Percentiles rank a stretch among this genome's conserved stretches.
phyloP scores from a whole-genome alignment of 2,797 vertebrate genomes.

The Odontamblyopus lacepedii region DNA sequence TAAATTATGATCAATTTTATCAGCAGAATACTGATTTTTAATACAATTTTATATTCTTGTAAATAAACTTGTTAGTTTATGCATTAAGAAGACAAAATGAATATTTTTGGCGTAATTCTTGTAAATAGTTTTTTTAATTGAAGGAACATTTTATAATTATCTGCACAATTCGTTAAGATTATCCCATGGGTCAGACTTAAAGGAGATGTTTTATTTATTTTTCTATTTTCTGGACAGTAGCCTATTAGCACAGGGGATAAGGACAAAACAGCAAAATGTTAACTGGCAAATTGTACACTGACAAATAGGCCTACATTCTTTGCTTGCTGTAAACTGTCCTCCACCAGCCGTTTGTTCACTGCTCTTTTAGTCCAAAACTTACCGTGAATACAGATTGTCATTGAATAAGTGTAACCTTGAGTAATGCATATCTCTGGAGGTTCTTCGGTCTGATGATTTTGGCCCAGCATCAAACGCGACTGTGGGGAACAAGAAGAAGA shows the following conservation, averaged over 20 bases:
- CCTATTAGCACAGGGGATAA: neutral
- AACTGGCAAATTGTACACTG: neutral
- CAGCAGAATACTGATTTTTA: neutral
- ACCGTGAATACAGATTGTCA: constrained; percentile 53
- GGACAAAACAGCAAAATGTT: neutral
- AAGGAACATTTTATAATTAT: neutral
- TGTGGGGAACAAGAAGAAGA: constrained; percentile 50
- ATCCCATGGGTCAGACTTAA: neutral
- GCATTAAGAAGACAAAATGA: no score
- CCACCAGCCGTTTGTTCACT: constrained; percentile 4
- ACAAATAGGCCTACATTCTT: no score
- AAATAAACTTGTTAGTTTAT: no score
- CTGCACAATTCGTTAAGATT: neutral
- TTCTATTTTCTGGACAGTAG: neutral
- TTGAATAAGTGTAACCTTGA: constrained; percentile 52
- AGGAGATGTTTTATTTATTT: neutral
- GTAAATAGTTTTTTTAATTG: neutral
- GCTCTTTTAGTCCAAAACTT: constrained; percentile 40
- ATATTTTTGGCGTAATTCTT: no score
- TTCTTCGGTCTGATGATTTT: constrained; percentile 53
- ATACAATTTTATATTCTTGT: no score
- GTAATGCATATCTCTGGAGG: constrained; percentile 51
- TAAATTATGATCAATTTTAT: neutral
- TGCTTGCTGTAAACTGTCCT: neutral
- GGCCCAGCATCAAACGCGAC: constrained; percentile 62